Percentiles rank a stretch among this genome's conserved stretches.
phyloP scores from a whole-genome alignment of 64 coral and sea anemone genomes.

The Montipora sp. region DNA sequence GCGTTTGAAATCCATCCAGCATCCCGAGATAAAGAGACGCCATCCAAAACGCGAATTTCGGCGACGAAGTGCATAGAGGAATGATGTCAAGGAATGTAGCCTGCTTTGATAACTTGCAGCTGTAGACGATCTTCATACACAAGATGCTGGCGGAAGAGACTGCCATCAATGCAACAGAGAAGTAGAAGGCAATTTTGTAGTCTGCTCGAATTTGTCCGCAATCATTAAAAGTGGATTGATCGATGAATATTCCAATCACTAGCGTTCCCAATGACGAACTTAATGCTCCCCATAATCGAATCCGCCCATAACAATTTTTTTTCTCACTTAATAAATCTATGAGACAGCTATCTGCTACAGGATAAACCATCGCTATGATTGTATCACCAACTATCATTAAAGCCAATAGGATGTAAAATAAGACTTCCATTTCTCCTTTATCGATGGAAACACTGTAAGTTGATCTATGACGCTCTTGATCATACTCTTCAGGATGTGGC shows the following conservation, averaged over 20 bases:
- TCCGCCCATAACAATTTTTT: constrained; percentile 34
- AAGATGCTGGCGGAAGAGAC: neutral
- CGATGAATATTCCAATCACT: constrained; percentile 14
- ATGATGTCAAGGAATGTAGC: neutral
- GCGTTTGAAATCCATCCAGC: constrained; percentile 52
- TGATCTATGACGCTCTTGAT: neutral
- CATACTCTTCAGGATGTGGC: too few species aligned
- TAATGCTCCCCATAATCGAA: constrained; percentile 45
- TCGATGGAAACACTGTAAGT: neutral
- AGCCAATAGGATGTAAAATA: constrained; percentile 25
- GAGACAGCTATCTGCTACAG: constrained; percentile 14
- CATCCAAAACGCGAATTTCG: constrained; percentile 52
- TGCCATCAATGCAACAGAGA: constrained; percentile 25
- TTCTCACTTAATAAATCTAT: constrained; percentile 54
- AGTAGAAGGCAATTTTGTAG: constrained; percentile 27
- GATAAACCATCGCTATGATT: constrained; percentile 18
- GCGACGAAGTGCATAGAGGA: constrained; percentile 14
- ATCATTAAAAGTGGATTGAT: constrained; percentile 4
- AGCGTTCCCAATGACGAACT: neutral
- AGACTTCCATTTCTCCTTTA: neutral
- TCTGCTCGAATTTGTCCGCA: constrained; percentile 18
- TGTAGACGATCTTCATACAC: constrained; percentile 32
- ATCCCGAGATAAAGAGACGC: constrained; percentile 26
- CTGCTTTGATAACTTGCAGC: neutral
- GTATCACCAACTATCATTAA: constrained; percentile 42